Conservation (phyloP, 2,797 vertebrate species). For the Scolopax rusticola region DNA sequence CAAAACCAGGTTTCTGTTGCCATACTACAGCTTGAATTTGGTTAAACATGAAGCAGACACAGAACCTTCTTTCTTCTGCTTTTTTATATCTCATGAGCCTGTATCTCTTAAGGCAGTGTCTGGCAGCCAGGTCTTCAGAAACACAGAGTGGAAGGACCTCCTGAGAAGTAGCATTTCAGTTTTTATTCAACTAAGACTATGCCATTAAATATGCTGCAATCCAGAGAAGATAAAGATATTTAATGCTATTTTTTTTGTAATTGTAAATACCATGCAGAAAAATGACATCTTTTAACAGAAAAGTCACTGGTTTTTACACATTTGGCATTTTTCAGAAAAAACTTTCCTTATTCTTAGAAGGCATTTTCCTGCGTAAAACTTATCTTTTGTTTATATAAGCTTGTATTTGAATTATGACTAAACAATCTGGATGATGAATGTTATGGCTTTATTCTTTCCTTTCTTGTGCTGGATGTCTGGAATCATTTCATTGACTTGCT, state of each 20-base stretch:
- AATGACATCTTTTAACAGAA: neutral
- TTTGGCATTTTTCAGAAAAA: neutral
- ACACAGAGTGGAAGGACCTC: neutral
- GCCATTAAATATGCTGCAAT: neutral
- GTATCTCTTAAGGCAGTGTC: neutral
- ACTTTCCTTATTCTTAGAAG: neutral
- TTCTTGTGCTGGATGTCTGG: neutral
- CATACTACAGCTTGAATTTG: neutral
- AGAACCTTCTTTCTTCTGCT: neutral
- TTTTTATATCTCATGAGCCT: rapidly evolving
- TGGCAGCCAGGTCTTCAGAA: neutral
- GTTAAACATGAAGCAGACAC: neutral
- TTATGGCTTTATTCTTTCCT: neutral
- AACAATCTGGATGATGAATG: neutral
- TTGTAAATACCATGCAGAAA: neutral
- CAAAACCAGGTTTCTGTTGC: neutral
- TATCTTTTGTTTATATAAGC: neutral
- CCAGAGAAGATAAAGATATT: neutral
- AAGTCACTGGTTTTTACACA: neutral
- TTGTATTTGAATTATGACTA: neutral
- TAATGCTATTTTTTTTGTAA: neutral
- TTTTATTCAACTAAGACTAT: neutral
- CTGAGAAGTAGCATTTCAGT: neutral
- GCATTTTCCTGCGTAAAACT: neutral
- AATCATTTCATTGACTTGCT: neutral